Percentiles rank a stretch among this genome's conserved stretches.
Evolutionary conservation across 2,113 vertebrate species (phyloP).

Genomic region (Macheiramphus alcinus): DNA sequence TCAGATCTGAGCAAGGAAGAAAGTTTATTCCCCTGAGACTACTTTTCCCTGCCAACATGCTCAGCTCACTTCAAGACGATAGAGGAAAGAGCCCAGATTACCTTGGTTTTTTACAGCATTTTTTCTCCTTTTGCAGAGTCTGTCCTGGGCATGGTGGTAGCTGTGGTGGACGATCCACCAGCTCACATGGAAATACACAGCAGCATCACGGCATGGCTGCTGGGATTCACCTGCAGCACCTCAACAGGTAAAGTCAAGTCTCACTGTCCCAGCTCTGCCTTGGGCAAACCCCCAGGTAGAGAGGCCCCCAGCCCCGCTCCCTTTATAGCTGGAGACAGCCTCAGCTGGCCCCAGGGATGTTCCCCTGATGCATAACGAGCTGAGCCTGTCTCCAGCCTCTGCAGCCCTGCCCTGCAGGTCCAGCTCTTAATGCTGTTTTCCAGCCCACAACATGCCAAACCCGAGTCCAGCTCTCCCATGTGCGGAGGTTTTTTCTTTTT

Average conservation of each 20-base stretch:
- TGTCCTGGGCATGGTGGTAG: neutral
- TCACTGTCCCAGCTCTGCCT: fast-evolving
- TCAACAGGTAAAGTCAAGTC: neutral
- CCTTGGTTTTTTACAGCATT: neutral
- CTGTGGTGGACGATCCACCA: neutral
- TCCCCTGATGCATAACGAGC: neutral
- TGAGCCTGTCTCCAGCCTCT: neutral
- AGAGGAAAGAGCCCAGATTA: neutral
- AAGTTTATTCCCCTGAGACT: neutral
- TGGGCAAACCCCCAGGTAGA: neutral
- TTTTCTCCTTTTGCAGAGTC: neutral
- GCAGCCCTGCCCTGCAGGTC: neutral
- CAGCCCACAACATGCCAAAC: neutral
- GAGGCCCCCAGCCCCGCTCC: neutral
- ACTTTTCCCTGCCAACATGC: neutral
- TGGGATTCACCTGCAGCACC: neutral
- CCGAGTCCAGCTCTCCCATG: fast-evolving
- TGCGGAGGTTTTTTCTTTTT: neutral
- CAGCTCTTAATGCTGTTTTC: neutral
- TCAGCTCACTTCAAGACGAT: neutral
- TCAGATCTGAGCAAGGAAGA: neutral
- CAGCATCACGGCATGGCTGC: fast-evolving
- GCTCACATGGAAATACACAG: fast-evolving
- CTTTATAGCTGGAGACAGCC: neutral
- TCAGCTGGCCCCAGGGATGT: neutral